A percentile compares a stretch with the other conserved stretches of the same genome.
Evolutionary conservation across 2,888 invertebrate species (phyloP).

Genomic region (Drosophila paramelanica): DNA sequence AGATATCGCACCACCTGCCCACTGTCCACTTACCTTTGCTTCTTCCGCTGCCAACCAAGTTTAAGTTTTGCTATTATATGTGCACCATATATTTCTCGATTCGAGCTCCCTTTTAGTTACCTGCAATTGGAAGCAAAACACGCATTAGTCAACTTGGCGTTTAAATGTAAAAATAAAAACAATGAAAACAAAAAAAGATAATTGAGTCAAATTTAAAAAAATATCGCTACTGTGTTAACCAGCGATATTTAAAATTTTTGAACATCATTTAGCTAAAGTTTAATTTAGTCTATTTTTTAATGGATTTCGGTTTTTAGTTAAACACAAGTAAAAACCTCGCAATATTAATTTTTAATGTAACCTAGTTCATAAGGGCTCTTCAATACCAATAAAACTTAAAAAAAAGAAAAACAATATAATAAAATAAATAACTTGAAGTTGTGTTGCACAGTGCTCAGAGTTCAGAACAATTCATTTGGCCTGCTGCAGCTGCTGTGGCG

Average conservation of each 20-base stretch:
- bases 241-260: too few species aligned
- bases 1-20: conserved; percentile 53
- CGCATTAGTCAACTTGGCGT: conserved; percentile 3
- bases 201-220: too few species aligned
- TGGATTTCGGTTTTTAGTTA: too few species aligned
- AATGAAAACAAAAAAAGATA: neutral
- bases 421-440: neutral
- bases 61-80: conserved; percentile 10
- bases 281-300: too few species aligned
- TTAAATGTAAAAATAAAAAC: neutral
- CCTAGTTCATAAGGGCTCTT: too few species aligned
- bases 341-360: too few species aligned
- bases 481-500: neutral
- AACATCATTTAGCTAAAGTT: too few species aligned
- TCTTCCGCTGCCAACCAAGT: conserved; percentile 29
- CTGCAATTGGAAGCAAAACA: conserved; percentile 41
- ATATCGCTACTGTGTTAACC: too few species aligned
- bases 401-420: neutral
- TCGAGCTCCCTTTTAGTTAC: conserved; percentile 32
- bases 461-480: neutral
- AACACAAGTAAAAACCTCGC: too few species aligned
- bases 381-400: too few species aligned
- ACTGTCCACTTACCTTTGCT: conserved; percentile 51
- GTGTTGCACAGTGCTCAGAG: conserved; percentile 5
- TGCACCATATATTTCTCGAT: neutral